Conservation (phyloP, 2,888 invertebrate genomes). For the Drosophila histrio region DNA sequence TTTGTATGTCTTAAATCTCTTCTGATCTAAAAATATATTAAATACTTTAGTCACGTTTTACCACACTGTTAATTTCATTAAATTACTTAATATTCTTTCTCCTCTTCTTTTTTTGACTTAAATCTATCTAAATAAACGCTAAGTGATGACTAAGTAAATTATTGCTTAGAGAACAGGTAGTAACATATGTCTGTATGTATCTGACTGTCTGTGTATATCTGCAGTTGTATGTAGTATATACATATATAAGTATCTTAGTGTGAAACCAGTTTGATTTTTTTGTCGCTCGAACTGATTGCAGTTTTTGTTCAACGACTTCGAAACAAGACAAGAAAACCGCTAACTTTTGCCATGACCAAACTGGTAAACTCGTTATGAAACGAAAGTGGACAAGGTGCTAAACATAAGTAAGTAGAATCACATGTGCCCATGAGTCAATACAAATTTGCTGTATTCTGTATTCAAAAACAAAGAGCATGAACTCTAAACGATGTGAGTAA, state of each 20-base stretch:
- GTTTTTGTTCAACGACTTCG: constrained; percentile 40
- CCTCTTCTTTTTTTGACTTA: neutral
- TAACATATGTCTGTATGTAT: constrained; percentile 10
- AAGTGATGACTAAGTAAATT: constrained; percentile 37
- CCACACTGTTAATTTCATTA: constrained; percentile 29
- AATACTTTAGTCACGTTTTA: constrained; percentile 30
- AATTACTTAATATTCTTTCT: constrained; percentile 19
- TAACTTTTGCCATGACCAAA: constrained; percentile 55
- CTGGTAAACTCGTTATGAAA: constrained; percentile 47
- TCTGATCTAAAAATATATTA: neutral
- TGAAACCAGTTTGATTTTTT: constrained; percentile 40
- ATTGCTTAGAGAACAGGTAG: constrained; percentile 35
- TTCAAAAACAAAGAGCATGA: neutral
- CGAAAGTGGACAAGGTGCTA: constrained; percentile 44
- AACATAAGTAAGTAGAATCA: constrained; percentile 24
- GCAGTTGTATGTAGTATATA: neutral
- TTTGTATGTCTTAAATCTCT: too few species aligned
- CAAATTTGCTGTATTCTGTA: neutral
- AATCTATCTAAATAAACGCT: neutral
- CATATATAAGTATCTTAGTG: constrained; percentile 14
- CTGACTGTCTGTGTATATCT: neutral
- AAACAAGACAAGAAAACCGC: constrained; percentile 30
- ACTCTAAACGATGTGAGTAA: neutral
- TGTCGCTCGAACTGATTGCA: constrained; percentile 52
- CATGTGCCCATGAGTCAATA: constrained; percentile 12